A percentile compares a stretch with the other conserved stretches of the same genome.
phyloP scores from a whole-genome alignment of 2,113 vertebrate species.

The Ophthalmolycus amberensis region DNA sequence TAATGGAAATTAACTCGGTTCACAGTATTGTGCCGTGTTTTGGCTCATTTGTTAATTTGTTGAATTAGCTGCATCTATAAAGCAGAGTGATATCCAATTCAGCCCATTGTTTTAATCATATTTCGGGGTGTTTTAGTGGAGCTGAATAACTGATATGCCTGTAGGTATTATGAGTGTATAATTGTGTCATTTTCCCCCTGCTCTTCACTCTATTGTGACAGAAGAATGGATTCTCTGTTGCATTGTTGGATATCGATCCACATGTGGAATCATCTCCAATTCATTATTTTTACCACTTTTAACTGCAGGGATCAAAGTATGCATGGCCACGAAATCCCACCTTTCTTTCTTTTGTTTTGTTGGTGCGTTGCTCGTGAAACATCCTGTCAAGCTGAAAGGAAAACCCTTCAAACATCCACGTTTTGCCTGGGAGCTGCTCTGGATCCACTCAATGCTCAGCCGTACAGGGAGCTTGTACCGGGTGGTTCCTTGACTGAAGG shows the following conservation, averaged over 20 bases:
- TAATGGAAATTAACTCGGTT: slow-evolving; percentile 59
- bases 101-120: slow-evolving; percentile 48
- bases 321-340: not conserved
- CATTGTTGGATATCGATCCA: slow-evolving; percentile 5
- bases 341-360: not conserved
- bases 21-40: slow-evolving; percentile 30
- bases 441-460: not conserved
- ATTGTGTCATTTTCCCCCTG: not conserved
- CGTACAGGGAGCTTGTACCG: not conserved
- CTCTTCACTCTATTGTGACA: not conserved
- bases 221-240: slow-evolving; percentile 13
- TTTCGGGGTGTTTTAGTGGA: not conserved
- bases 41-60: slow-evolving; percentile 60
- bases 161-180: slow-evolving; percentile 25
- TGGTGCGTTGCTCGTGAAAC: not conserved
- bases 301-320: not conserved
- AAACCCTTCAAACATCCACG: not conserved
- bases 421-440: not conserved
- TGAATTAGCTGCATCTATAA: slow-evolving; percentile 56
- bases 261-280: slow-evolving; percentile 9
- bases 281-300: slow-evolving; percentile 1
- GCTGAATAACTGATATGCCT: slow-evolving; percentile 38
- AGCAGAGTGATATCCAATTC: slow-evolving; percentile 60
- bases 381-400: not conserved
- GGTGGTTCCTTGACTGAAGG: not conserved